Evolutionary conservation across 2,888 invertebrate genomes (phyloP).

Genomic region (Drosophila hamatofila): DNA sequence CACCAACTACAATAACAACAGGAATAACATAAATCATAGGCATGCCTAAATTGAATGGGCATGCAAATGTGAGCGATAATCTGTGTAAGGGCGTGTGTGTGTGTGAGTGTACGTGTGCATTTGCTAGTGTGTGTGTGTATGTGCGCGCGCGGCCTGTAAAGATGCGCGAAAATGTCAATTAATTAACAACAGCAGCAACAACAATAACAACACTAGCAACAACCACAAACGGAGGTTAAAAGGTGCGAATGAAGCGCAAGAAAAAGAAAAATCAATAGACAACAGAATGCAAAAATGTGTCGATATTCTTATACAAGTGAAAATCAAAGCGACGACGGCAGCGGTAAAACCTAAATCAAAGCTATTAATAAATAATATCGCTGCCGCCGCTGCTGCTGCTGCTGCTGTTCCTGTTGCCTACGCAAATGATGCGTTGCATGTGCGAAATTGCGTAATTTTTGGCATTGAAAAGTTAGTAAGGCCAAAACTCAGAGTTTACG

Average conservation of each 20-base stretch:
- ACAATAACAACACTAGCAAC: constrained; percentile 41
- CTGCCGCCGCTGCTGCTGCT: constrained; percentile 10
- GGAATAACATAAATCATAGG: constrained; percentile 10
- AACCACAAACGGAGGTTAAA: constrained; percentile 56
- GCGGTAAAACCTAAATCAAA: constrained; percentile 29
- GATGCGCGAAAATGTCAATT: constrained; percentile 75
- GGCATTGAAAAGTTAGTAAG: constrained; percentile 43
- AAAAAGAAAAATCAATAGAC: constrained; percentile 78
- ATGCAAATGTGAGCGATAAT: constrained; percentile 15
- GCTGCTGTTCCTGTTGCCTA: constrained; percentile 30
- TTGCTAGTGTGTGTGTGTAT: constrained; percentile 24
- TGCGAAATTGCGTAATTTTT: constrained; percentile 57
- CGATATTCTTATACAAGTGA: constrained; percentile 44
- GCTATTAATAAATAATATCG: constrained; percentile 69
- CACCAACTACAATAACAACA: constrained; percentile 14
- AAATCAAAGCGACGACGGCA: constrained; percentile 43
- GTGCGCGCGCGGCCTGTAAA: constrained; percentile 33
- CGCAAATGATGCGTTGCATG: constrained; percentile 68
- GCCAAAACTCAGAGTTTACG: constrained; percentile 40
- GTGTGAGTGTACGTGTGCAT: constrained; percentile 10
- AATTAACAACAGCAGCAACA: constrained; percentile 61
- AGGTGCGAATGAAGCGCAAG: constrained; percentile 79
- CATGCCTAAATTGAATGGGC: constrained; percentile 14
- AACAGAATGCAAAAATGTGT: constrained; percentile 68
- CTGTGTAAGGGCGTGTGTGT: constrained; percentile 19